Evolutionary conservation across 2,113 vertebrate genomes (phyloP), one percentile per base, ranked within the genome.

Genomic region (Tyto alba): DNA sequence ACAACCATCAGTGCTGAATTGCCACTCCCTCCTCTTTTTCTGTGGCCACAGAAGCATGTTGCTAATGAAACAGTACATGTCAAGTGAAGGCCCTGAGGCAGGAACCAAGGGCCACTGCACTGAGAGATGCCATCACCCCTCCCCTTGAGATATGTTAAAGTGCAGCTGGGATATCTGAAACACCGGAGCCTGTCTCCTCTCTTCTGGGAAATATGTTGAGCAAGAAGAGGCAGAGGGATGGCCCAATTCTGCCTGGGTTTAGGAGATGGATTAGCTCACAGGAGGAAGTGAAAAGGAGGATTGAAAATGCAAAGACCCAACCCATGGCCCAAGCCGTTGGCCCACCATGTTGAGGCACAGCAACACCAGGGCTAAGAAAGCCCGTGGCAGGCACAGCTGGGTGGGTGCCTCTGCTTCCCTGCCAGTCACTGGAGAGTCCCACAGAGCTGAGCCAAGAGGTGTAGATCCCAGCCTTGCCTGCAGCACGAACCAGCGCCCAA

Each of bases 351-450:
- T 3, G 32, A 86, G 17, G n/a, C 25, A 55, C 16, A 13, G 20
- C 40, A 52, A 18, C 4, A 6, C 15, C 17, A 59, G 38, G 20
- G 12, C 30, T 64, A 36, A 83, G 67, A 52, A 69, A 73, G 18
- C 16, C 17, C 7, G 5, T 1, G 3, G 16, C 25, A 86, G 30
- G 29, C 10, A 60, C 17, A 11, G 55, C 36, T 60, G 45, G 21
- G 30, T 19, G 78, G 34, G 23, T 47, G 18, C 30, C 30, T 27
- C 1, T 0, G 13, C 30, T 41, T 77, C 32, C 25, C 27, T 6
- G 0, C 30, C 1, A 0, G 16, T n/a, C 48, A 9, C 8, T 3
- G 3, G 32, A 56, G 56, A 32, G 23, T 38, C 40, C 36, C 3
- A 4, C 29, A 20, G 29, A 27, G 9, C 30, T 81, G 47, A 85